Percentiles rank a stretch among this genome's conserved stretches.
Conservation (phyloP, 2,113 vertebrate species). For the Otolemur garnettii region DNA sequence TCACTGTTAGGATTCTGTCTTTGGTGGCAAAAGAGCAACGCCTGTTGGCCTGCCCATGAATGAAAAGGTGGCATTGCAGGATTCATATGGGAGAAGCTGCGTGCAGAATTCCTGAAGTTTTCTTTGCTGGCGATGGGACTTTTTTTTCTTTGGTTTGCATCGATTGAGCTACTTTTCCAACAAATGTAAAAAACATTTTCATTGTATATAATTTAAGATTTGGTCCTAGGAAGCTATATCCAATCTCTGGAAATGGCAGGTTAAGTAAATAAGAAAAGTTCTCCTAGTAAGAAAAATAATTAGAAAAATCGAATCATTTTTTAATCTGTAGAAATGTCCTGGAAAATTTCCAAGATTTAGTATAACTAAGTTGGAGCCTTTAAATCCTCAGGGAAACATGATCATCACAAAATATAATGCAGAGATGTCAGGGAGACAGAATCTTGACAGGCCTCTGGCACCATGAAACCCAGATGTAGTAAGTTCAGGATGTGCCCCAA, state of each 20-base stretch:
- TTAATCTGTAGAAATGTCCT: background rate
- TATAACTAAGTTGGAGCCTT: background rate
- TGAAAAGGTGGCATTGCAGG: background rate
- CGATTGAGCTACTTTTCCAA: background rate
- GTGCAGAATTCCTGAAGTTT: background rate
- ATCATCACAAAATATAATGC: background rate
- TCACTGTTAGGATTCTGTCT: background rate
- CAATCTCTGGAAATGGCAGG: background rate
- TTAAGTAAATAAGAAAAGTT: background rate
- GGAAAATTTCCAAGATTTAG: background rate
- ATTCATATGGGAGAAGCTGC: background rate
- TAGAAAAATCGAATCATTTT: background rate
- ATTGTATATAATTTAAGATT: background rate
- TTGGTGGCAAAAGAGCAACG: background rate
- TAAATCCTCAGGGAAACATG: background rate
- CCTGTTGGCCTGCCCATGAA: fast-evolving
- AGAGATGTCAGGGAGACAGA: background rate
- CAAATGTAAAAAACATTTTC: background rate
- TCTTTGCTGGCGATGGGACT: background rate
- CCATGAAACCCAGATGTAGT: background rate
- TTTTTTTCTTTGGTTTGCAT: background rate
- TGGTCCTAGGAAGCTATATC: background rate
- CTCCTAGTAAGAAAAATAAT: background rate
- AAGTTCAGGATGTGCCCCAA: background rate
- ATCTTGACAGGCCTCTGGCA: background rate